These are phyloP conservation scores for Chymomyza fuscimana DNA, from an alignment of 2,888 invertebrate genomes.

Conservation along the genomic window DNA sequence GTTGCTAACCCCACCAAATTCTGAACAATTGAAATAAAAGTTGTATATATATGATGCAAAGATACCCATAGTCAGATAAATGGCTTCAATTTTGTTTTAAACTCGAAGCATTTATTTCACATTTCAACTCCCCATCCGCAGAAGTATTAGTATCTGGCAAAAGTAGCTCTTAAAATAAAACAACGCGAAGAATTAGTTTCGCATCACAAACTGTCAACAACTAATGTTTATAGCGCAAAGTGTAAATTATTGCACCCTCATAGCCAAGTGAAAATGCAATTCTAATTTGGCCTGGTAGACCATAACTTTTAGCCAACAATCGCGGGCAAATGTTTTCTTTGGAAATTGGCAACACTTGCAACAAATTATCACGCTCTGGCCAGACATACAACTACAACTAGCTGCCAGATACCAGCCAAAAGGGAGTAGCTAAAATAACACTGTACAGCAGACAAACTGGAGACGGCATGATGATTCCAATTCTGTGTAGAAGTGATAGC, in stretches of 20 bases:
- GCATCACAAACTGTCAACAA: constrained; percentile 2
- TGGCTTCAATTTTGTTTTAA: background rate
- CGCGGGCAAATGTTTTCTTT: constrained; percentile 3
- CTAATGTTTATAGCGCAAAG: background rate
- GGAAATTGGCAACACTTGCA: constrained; percentile 40
- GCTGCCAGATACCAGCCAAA: background rate
- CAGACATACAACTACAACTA: background rate
- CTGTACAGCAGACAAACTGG: background rate
- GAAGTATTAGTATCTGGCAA: background rate
- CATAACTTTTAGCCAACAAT: constrained; percentile 18
- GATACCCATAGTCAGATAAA: background rate
- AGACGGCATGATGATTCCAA: too few relatives aligned
- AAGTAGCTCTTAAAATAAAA: background rate
- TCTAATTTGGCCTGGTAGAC: constrained; percentile 22
- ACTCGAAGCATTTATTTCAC: background rate
- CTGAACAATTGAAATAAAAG: too few relatives aligned
- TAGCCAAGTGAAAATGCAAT: constrained; percentile 16
- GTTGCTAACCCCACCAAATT: too few relatives aligned
- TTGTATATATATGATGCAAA: background rate
- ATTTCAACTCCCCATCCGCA: background rate
- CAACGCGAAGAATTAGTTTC: background rate
- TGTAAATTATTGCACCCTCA: background rate
- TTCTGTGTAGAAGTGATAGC: too few relatives aligned
- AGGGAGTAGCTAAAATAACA: background rate
- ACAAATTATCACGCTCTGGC: constrained; percentile 30